A percentile compares a stretch with the other conserved stretches of the same genome.
Evolutionary conservation across 2,113 vertebrate species (phyloP).

Genomic region (Emberiza fucata): DNA sequence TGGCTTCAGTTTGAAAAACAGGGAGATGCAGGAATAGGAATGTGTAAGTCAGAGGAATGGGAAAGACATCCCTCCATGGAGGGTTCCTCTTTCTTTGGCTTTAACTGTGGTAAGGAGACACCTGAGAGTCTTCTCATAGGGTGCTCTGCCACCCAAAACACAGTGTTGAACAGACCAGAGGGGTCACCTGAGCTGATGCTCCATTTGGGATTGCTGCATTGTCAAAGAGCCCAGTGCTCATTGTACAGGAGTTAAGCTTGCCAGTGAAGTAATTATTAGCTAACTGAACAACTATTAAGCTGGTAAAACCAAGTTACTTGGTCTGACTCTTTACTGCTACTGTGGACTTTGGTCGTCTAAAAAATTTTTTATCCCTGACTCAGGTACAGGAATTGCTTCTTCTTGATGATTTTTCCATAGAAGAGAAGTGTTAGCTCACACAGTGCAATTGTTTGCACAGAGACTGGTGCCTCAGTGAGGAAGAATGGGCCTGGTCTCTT

Average conservation of each 20-base stretch:
- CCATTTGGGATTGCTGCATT: not conserved
- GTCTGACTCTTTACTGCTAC: not conserved
- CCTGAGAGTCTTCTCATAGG: rapidly evolving
- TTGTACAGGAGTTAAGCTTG: not conserved
- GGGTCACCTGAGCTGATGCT: not conserved
- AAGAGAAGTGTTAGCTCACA: not conserved
- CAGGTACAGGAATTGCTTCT: not conserved
- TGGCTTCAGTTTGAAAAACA: not conserved
- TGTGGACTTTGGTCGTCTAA: not conserved
- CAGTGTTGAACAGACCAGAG: rapidly evolving
- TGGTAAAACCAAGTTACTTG: not conserved
- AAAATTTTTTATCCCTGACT: not conserved
- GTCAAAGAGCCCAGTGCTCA: not conserved
- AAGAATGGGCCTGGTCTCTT: not conserved
- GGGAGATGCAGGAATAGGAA: not conserved
- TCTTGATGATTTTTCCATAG: not conserved
- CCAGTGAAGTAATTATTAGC: not conserved
- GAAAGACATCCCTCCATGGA: not conserved
- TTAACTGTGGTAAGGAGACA: not conserved
- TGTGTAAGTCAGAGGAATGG: not conserved
- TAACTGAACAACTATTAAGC: not conserved
- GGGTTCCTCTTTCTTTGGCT: not conserved
- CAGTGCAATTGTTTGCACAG: not conserved
- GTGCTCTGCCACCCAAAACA: too few species aligned
- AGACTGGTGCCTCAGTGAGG: too few species aligned